phyloP scores from a whole-genome alignment of 2,797 vertebrate species.

The Cossypha caffra region DNA sequence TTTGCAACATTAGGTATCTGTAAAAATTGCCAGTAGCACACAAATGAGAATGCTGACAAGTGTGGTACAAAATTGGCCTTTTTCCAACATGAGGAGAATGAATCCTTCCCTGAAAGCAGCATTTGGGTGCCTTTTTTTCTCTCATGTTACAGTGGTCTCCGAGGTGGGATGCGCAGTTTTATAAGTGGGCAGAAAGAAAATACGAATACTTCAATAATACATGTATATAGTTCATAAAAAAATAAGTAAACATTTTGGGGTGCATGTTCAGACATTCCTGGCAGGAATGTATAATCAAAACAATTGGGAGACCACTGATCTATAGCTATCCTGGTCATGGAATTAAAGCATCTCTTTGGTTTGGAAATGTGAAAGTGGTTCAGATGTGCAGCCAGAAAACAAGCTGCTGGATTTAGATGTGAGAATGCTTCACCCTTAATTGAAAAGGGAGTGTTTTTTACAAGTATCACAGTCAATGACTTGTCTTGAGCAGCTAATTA shows the following conservation, averaged over 20 bases:
- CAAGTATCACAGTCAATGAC: slow-evolving; percentile 77
- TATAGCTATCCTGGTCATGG: not conserved
- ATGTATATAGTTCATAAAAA: not conserved
- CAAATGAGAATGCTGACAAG: not conserved
- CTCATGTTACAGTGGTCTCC: not conserved
- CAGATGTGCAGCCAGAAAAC: slow-evolving; percentile 27
- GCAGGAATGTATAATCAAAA: not conserved
- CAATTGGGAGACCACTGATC: not conserved
- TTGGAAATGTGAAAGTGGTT: not conserved
- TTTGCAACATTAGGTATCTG: not conserved
- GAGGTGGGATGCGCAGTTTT: fast-evolving
- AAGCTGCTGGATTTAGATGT: slow-evolving; percentile 54
- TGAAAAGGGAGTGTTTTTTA: slow-evolving; percentile 71
- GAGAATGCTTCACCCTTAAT: slow-evolving; percentile 76
- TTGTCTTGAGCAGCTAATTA: slow-evolving; percentile 92
- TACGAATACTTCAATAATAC: not conserved
- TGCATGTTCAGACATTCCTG: not conserved
- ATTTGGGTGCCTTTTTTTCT: not conserved
- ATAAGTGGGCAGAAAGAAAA: not conserved
- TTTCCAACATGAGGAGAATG: not conserved
- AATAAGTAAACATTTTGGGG: not conserved
- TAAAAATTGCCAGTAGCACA: not conserved
- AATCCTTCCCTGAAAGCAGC: not conserved
- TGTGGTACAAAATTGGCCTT: not conserved
- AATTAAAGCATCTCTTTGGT: not conserved